Conservation (phyloP, 2,797 vertebrate species). For the Molossus molossus region DNA sequence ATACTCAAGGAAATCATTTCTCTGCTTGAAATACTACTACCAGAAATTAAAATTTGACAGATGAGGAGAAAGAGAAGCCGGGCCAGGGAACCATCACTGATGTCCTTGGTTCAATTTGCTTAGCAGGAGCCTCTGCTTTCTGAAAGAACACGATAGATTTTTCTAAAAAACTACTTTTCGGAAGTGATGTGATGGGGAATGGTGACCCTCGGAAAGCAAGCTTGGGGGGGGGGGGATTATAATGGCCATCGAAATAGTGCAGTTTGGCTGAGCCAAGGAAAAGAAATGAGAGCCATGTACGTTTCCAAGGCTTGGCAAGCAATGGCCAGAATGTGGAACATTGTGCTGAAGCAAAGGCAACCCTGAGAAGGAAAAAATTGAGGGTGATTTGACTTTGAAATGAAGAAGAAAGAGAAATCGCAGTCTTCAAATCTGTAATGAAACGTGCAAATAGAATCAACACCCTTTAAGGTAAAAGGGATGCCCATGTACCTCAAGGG, state of each 20-base stretch:
- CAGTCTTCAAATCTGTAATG: neutral
- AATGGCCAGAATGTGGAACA: neutral
- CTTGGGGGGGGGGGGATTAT: neutral
- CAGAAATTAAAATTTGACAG: neutral
- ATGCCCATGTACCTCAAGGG: neutral
- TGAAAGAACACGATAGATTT: neutral
- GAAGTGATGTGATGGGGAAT: neutral
- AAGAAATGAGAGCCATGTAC: neutral
- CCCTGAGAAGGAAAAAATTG: neutral
- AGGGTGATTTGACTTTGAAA: slow-evolving; percentile 41
- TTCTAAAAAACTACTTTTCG: neutral
- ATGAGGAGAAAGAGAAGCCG: neutral
- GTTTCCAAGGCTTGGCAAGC: slow-evolving; percentile 17
- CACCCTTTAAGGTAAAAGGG: neutral
- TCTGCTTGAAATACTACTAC: neutral
- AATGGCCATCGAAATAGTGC: neutral
- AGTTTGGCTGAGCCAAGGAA: neutral
- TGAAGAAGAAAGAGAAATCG: neutral
- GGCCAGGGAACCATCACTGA: neutral
- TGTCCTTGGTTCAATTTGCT: neutral
- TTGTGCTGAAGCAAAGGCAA: neutral
- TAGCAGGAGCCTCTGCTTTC: neutral
- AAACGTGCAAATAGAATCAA: neutral
- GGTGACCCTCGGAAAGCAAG: neutral
- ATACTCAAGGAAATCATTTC: neutral